Evolutionary conservation across 2,113 vertebrate genomes (phyloP).

Genomic region (Dasyurus viverrinus): DNA sequence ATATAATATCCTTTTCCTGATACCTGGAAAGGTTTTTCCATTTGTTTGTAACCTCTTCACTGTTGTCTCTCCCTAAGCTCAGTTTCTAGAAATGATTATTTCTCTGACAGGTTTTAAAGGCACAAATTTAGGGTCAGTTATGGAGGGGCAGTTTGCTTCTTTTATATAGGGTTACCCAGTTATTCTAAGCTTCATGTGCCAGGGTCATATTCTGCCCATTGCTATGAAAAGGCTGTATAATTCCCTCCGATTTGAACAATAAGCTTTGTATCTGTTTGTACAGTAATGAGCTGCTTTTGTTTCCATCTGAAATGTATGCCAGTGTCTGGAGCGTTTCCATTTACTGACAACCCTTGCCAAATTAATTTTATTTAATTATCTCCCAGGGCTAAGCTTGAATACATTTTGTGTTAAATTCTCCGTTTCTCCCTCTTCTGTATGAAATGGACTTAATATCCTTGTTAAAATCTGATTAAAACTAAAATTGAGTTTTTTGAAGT

Average conservation of each 20-base stretch:
- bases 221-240: not conserved
- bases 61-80: not conserved
- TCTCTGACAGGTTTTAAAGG: not conserved
- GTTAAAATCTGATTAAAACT: constrained; percentile 92
- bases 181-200: not conserved
- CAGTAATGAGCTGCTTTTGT: constrained; percentile 80
- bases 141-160: not conserved
- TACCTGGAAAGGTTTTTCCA: not conserved
- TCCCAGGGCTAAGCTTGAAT: constrained; percentile 89
- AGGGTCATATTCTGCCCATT: not conserved
- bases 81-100: not conserved
- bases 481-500: constrained; percentile 92
- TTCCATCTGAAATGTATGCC: constrained; percentile 73
- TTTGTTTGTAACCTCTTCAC: not conserved
- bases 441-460: constrained; percentile 89
- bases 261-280: constrained; percentile 72
- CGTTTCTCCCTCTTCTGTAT: constrained; percentile 85
- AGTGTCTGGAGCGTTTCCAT: constrained; percentile 81
- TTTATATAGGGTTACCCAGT: not conserved
- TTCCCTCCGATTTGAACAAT: constrained; percentile 58
- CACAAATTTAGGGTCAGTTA: no score
- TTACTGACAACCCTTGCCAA: constrained; percentile 87
- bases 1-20: not conserved
- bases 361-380: constrained; percentile 93
- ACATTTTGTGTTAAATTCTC: constrained; percentile 89